Evolutionary conservation across 2,888 invertebrate species (phyloP).

Genomic region (Pseudanteris insignis): DNA sequence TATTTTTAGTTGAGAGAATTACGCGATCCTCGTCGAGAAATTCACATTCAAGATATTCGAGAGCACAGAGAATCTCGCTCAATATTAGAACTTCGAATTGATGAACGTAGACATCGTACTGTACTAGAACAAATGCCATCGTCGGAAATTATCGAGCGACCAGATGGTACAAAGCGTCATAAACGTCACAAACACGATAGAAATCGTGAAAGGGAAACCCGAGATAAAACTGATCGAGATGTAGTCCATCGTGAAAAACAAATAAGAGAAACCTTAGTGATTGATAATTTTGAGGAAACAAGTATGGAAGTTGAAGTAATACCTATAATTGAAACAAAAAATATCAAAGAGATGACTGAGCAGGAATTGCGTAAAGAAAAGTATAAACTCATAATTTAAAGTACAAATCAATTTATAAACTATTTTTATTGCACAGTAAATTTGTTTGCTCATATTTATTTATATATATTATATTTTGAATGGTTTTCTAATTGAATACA

Average conservation of each 20-base stretch:
- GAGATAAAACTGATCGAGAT: slow-evolving; percentile 57
- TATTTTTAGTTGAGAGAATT: slow-evolving; percentile 45
- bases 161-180: slow-evolving; percentile 58
- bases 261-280: slow-evolving; percentile 57
- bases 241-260: slow-evolving; percentile 60
- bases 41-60: slow-evolving; percentile 58
- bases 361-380: slow-evolving; percentile 69
- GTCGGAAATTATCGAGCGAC: slow-evolving; percentile 53
- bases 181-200: slow-evolving; percentile 70
- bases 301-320: slow-evolving; percentile 56
- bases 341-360: slow-evolving; percentile 64
- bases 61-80: slow-evolving; percentile 58
- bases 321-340: slow-evolving; percentile 49
- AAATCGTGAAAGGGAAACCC: slow-evolving; percentile 68
- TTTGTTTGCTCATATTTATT: too few relatives aligned
- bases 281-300: slow-evolving; percentile 62
- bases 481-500: slow-evolving; percentile 7
- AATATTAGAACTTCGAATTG: slow-evolving; percentile 52
- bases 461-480: too few relatives aligned
- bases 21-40: slow-evolving; percentile 55
- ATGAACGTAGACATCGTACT: slow-evolving; percentile 55
- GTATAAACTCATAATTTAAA: slow-evolving; percentile 55
- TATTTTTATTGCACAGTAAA: too few relatives aligned
- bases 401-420: too few relatives aligned
- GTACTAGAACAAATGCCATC: slow-evolving; percentile 56